Base-by-base conservation (phyloP, 2,113 vertebrate genomes). In the Oreochromis aureus region DNA sequence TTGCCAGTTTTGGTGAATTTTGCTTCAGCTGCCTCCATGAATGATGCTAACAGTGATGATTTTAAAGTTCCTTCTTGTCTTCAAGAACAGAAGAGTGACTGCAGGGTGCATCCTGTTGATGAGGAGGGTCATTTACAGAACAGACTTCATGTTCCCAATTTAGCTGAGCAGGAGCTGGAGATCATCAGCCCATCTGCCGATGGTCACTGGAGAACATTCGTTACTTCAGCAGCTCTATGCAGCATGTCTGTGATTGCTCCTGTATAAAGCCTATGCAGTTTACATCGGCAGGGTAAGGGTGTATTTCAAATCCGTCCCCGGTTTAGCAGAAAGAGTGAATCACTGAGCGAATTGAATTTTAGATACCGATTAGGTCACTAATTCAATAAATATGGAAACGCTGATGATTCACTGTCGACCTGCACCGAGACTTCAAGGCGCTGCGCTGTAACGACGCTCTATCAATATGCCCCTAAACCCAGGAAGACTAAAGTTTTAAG, bases 31-130 rank as follows among this genome's bases (percentile, higher is more conserved):
- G 83, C 82, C 81, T 90, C 86, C 76, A 56, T 85, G 89, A 91
- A 80, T 81, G 90, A 91, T 81, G 81, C 81, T 56, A 88, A 89
- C 87, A 56, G 83, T 78, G 88, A 90, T 86, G 87, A 36, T 90
- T 90, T 91, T 61, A 80, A 92, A 91, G 88, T 84, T 90, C 48
- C 32, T 89, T 81, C 80, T 12, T 53, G 86, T 91, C 79, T 90
- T 86, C 39, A 48, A 53, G 85, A 87, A 81, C 92, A 90, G 88
- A 85, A 92, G 90, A 95, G 87, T 93, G 93, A 94, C 91, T 93
- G 89, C 88, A 91, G 89, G 89, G 90, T 85, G 89, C 92, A 94
- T 95, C 89, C 88, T 91, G 88, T 83, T 95, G 92, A 96, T 94
- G 93, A 95, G 87, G 89, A 87, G 84, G 93, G 93, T 90, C 91